Percentiles rank a stretch among this genome's conserved stretches.
phyloP scores from a whole-genome alignment of 1,140 invertebrate species.

The Coptotermes formosanus region DNA sequence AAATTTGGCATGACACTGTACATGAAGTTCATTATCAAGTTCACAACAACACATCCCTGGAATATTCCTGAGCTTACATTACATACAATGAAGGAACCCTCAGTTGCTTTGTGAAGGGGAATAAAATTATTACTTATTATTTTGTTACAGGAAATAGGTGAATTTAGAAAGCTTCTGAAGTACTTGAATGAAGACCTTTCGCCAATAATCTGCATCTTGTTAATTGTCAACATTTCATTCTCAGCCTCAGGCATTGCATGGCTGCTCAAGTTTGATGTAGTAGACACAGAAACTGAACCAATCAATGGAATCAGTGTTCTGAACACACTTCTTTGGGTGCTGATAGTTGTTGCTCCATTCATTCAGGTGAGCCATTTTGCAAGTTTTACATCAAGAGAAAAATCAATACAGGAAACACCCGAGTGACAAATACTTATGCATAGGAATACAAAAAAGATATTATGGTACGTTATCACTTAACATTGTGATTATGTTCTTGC shows the following conservation, averaged over 20 bases:
- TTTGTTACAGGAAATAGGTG: conserved; percentile 63
- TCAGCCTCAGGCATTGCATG: conserved; percentile 64
- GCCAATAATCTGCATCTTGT: conserved; percentile 70
- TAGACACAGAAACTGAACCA: conserved; percentile 54
- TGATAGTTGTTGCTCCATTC: conserved; percentile 66
- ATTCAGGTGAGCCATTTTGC: conserved; percentile 56
- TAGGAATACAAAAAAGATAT: no score
- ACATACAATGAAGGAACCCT: no score
- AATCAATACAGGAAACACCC: no score
- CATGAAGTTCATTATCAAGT: no score
- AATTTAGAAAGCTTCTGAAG: conserved; percentile 70
- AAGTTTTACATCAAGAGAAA: no score
- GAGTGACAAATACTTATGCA: no score
- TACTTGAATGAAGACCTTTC: conserved; percentile 73
- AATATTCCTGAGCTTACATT: no score
- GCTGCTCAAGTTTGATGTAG: conserved; percentile 59
- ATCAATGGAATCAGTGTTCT: conserved; percentile 59
- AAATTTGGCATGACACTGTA: no score
- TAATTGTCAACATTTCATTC: conserved; percentile 70
- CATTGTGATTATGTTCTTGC: no score
- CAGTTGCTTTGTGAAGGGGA: no score
- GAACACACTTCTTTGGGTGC: conserved; percentile 67
- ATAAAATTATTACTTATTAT: not conserved
- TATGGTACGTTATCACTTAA: no score
- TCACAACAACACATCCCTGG: no score